Conservation (phyloP, 2,797 vertebrate species). For the Crocidura indochinensis region DNA sequence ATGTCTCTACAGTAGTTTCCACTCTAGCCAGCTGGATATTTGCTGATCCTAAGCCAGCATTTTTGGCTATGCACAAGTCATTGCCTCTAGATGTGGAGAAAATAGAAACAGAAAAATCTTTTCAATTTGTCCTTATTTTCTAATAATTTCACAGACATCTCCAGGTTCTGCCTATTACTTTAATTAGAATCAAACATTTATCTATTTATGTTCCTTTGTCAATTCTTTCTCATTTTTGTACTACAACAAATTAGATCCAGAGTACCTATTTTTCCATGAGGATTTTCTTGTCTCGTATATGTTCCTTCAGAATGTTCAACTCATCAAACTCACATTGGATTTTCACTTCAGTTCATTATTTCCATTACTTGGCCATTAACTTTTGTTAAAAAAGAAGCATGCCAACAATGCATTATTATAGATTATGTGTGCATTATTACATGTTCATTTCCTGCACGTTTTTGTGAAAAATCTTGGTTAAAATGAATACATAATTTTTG, state of each 20-base stretch:
- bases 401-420: conserved; percentile 69
- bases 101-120: background rate
- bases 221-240: background rate
- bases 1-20: background rate
- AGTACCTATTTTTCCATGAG: conserved; percentile 51
- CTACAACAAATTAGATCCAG: conserved; percentile 64
- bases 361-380: conserved; percentile 84
- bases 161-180: background rate
- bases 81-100: background rate
- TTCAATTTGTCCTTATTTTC: background rate
- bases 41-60: background rate
- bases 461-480: conserved; percentile 8
- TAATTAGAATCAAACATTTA: background rate
- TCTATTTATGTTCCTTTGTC: conserved; percentile 28
- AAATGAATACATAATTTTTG: conserved; percentile 39
- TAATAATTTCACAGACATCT: background rate
- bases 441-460: conserved; percentile 64
- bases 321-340: conserved; percentile 82
- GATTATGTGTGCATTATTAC: conserved; percentile 77
- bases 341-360: conserved; percentile 86
- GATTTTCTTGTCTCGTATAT: conserved; percentile 31
- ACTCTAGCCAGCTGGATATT: background rate
- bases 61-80: background rate
- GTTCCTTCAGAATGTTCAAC: conserved; percentile 68
- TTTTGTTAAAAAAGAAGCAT: conserved; percentile 85